Base-by-base conservation (phyloP, 2,113 vertebrate species). In the Nematolebias whitei region DNA sequence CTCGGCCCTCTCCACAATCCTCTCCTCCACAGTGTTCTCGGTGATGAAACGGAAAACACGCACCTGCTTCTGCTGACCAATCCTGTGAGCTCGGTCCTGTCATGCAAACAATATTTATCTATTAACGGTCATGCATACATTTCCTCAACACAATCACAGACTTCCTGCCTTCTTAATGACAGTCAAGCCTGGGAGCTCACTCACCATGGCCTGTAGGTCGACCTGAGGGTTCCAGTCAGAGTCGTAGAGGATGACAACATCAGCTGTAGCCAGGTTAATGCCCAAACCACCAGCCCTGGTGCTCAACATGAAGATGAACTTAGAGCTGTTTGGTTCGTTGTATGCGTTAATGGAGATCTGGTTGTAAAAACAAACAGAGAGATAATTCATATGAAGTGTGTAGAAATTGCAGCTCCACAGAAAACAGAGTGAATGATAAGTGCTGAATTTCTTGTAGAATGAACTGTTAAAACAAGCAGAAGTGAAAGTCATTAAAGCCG, bases 191-290 rank as follows among this genome's bases (percentile, higher is more conserved):
- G 12, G 19, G 12, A 22, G 12, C 43, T 49, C 2, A 81, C 92
- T 74, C 77, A 99, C 98, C 98, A 99, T 99, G 60, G 98, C 98
- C 84, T 99, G 98, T 65, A 99, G 95, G 85, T 99, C 98, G 12
- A 99, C 98, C 91, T 99, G 98, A 26, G 98, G 98, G 84, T 99
- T 99, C 97, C 98, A 99, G 89, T 99, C 96, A 6, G 98, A 99
- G 89, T 99, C 98, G 43, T 98, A 99, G 12, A 99, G 91, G 88
- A 99, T 99, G 56, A 99, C 98, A 1, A 98, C 96, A 74, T 99
- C 98, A 12, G 98, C 98, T 58, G 97, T 99, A 51, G 98, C 98
- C 84, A 99, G 90, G 86, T 99, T 99, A 86, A 99, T 99, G 60
- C 98, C 98, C 67, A 99, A 92, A 12, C 98, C 98, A 72, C 98